phyloP scores from a whole-genome alignment of 2,888 invertebrate genomes.

The Blomia tropicalis region DNA sequence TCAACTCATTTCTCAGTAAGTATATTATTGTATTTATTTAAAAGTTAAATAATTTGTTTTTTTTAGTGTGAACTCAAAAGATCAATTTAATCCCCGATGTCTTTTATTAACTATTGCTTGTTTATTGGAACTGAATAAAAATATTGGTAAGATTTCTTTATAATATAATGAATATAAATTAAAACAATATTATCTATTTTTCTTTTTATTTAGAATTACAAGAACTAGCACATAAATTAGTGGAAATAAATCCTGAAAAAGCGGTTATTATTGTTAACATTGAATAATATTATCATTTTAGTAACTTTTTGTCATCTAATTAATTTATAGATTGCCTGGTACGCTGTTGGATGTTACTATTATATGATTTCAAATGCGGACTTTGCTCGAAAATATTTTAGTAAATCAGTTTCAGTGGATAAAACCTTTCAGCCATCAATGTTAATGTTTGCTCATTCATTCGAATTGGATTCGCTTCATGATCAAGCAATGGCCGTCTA shows the following conservation, averaged over 20 bases:
- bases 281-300: neutral
- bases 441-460: slow-evolving; percentile 94
- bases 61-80: slow-evolving; percentile 51
- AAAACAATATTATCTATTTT: neutral
- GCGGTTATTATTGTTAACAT: slow-evolving; percentile 42
- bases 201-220: slow-evolving; percentile 60
- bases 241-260: slow-evolving; percentile 75
- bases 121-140: slow-evolving; percentile 59
- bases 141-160: slow-evolving; percentile 47
- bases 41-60: slow-evolving; percentile 23
- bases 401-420: slow-evolving; percentile 76
- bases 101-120: slow-evolving; percentile 65
- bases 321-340: slow-evolving; percentile 57
- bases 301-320: neutral
- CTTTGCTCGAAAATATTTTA: slow-evolving; percentile 66
- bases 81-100: slow-evolving; percentile 61
- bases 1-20: slow-evolving; percentile 44
- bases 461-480: slow-evolving; percentile 90
- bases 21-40: neutral
- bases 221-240: slow-evolving; percentile 74
- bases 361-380: slow-evolving; percentile 81
- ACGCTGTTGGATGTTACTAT: slow-evolving; percentile 92
- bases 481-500: slow-evolving; percentile 99
- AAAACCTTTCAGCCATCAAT: slow-evolving; percentile 88
- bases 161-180: neutral